These are phyloP conservation scores for Peromyscus eremicus DNA, from an alignment of 2,797 vertebrate species.

Conservation along the genomic window DNA sequence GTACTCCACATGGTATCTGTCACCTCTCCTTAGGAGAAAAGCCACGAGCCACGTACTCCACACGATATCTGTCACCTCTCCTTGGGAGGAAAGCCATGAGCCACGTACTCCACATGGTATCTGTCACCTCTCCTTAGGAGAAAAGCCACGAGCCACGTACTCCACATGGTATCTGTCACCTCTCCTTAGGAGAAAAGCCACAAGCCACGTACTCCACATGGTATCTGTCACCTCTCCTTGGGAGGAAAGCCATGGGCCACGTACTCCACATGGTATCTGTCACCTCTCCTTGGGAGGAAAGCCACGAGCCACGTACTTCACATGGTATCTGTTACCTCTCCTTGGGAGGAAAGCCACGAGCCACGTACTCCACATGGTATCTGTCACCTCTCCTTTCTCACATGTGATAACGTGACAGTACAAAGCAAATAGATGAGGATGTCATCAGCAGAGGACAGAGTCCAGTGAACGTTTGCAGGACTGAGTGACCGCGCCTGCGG, in stretches of 20 bases:
- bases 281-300: background rate
- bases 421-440: background rate
- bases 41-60: background rate
- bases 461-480: background rate
- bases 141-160: background rate
- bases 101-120: too few relatives aligned
- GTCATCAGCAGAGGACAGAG: background rate
- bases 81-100: background rate
- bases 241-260: background rate
- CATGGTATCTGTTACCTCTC: background rate
- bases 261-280: background rate
- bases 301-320: background rate
- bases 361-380: too few relatives aligned
- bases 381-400: background rate
- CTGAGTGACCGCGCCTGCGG: too few relatives aligned
- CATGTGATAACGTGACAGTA: background rate
- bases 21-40: background rate
- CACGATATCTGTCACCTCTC: background rate
- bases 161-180: background rate
- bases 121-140: background rate
- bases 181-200: background rate
- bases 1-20: background rate
- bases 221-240: background rate
- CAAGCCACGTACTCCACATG: background rate
- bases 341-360: background rate